Conservation (phyloP, 2,113 vertebrate genomes). For the Cyprinodon tularosa region DNA sequence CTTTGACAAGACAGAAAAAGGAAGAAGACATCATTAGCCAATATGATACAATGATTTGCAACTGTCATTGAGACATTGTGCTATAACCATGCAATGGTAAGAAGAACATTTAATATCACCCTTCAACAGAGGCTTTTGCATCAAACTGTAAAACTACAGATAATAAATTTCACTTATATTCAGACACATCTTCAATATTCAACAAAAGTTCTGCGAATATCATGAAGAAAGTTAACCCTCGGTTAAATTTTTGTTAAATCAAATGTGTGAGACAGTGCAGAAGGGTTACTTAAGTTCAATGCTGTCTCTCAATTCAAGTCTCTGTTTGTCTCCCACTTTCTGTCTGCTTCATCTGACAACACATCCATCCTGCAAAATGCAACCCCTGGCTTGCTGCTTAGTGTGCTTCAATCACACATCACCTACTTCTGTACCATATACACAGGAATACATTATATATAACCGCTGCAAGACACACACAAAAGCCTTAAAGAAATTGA, state of each 20-base stretch:
- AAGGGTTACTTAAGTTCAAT: conserved; percentile 69
- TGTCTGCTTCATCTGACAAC: conserved; percentile 69
- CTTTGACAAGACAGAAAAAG: too few relatives aligned
- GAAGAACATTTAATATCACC: conserved; percentile 5
- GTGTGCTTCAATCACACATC: conserved; percentile 61
- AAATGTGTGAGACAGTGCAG: conserved; percentile 50
- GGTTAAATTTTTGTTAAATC: conserved; percentile 57
- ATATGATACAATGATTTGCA: not conserved
- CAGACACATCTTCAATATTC: conserved; percentile 36
- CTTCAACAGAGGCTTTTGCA: conserved; percentile 30
- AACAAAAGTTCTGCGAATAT: conserved; percentile 36
- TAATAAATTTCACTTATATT: conserved; percentile 20
- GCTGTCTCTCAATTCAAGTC: conserved; percentile 32
- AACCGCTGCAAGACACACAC: conserved; percentile 15
- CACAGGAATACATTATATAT: conserved; percentile 26
- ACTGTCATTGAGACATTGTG: conserved; percentile 13
- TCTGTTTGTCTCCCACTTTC: conserved; percentile 25
- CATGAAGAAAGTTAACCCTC: conserved; percentile 58
- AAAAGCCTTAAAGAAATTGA: conserved; percentile 14
- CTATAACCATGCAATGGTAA: conserved; percentile 10
- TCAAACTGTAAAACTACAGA: conserved; percentile 15
- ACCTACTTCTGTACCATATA: conserved; percentile 55
- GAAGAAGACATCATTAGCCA: too few relatives aligned
- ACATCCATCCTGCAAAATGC: conserved; percentile 65
- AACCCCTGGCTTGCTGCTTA: conserved; percentile 54